Base-by-base conservation (phyloP, 2,797 vertebrate genomes). In the Astyanax mexicanus region DNA sequence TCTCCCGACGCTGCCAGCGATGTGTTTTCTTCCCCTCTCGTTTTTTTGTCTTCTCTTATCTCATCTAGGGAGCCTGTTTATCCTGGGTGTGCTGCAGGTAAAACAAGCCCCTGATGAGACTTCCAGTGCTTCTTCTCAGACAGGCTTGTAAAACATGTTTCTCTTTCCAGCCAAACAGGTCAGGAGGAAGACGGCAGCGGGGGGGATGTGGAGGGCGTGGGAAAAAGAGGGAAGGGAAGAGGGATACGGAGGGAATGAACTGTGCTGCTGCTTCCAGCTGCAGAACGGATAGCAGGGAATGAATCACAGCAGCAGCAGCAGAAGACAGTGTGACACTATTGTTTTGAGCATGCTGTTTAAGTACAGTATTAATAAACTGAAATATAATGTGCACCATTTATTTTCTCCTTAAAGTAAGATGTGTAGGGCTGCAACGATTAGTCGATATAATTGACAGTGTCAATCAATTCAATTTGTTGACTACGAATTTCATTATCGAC, bases 1-100 rank as follows among this genome's bases (percentile, higher is more conserved):
- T 73, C 75, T 47, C 75, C 55, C 1, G 74, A 80, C 27, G 51
- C 58, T 74, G 76, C 42, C 64, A 13, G 77, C 5, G 32, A 75
- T 87, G 82, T 57, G 49, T 49, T 69, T 55, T 72, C 32, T 11
- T n/a, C 74, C n/a, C 40, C 74, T 69, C 44, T 55, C 27, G 27
- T 55, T 27, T 19, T 79, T 60, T 78, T 65, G 75, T 75, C 62
- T 35, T 23, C 64, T 71, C 80, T 84, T 85, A 86, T 89, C 85
- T 86, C 78, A 87, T 90, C 80, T 80, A n/a, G 23, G 12, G n/a
- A 81, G 58, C 72, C 32, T 81, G 79, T 88, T 87, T 88, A 82
- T 85, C 86, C 79, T 52, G 73, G 75, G 60, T 49, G 51, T 58
- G 79, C 62, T 67, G 69, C 67, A 77, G 80, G 75, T 83, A 73